Conservation (phyloP, 2,113 vertebrate genomes). For the Daphoenositta chrysoptera region DNA sequence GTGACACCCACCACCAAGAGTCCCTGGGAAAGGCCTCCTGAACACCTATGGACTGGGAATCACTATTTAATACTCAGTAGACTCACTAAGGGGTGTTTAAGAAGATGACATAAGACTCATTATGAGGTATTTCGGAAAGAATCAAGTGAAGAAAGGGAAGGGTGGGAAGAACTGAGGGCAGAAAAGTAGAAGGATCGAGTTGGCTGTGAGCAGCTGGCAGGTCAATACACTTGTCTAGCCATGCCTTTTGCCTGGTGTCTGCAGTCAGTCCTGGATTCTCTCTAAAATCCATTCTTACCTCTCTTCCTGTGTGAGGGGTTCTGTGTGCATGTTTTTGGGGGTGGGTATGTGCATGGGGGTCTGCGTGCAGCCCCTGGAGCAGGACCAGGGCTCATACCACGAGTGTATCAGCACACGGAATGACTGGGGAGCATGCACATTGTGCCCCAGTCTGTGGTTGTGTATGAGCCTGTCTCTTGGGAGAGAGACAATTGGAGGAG, state of each 20-base stretch:
- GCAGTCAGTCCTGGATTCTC: neutral
- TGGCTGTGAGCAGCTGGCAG: neutral
- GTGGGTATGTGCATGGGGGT: fast-evolving
- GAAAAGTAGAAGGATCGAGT: neutral
- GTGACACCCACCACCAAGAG: fast-evolving
- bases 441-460: neutral
- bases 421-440: fast-evolving
- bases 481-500: neutral
- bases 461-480: neutral
- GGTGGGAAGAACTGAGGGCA: neutral
- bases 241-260: neutral
- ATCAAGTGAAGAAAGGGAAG: neutral
- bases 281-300: neutral
- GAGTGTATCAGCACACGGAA: fast-evolving
- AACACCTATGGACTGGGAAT: neutral
- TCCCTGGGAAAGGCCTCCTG: neutral
- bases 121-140: neutral
- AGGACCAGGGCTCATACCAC: neutral
- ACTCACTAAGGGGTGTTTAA: neutral
- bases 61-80: neutral
- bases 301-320: neutral
- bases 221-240: neutral
- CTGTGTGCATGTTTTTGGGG: neutral
- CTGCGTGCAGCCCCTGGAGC: neutral
- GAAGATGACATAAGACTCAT: neutral